phyloP scores from a whole-genome alignment of 2,113 vertebrate genomes.

The Lates calcarifer region DNA sequence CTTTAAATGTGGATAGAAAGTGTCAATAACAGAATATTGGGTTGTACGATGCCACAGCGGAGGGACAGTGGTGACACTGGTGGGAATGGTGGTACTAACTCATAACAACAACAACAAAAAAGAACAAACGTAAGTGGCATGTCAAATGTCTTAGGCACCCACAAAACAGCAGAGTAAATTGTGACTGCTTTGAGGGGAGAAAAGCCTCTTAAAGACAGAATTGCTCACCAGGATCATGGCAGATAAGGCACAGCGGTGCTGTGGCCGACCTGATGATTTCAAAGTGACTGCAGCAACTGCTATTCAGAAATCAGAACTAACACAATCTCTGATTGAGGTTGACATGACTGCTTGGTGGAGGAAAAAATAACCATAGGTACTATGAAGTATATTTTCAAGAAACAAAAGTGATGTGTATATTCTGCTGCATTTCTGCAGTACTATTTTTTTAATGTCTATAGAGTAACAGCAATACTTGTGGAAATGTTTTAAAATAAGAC shows the following conservation, averaged over 20 bases:
- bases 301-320: constrained; percentile 67
- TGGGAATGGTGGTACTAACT: not conserved
- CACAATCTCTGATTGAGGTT: constrained; percentile 60
- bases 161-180: constrained; percentile 51
- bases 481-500: not conserved
- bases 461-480: constrained; percentile 7
- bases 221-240: constrained; percentile 66
- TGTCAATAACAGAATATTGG: constrained; percentile 28
- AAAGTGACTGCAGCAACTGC: constrained; percentile 60
- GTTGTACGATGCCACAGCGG: not conserved
- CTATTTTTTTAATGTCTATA: not conserved
- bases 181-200: constrained; percentile 58
- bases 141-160: constrained; percentile 65
- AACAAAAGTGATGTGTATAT: constrained; percentile 34
- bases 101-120: constrained; percentile 13
- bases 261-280: constrained; percentile 63
- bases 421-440: constrained; percentile 6
- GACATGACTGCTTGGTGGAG: constrained; percentile 40
- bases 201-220: constrained; percentile 75
- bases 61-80: not conserved
- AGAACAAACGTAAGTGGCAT: constrained; percentile 51
- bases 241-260: constrained; percentile 57
- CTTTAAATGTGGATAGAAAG: constrained; percentile 37
- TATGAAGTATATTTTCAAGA: constrained; percentile 23
- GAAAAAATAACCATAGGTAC: constrained; percentile 23